Evolutionary conservation across 2,888 invertebrate genomes (phyloP), one percentile per base, ranked within the genome.

Genomic region (Oxycera nigricornis): DNA sequence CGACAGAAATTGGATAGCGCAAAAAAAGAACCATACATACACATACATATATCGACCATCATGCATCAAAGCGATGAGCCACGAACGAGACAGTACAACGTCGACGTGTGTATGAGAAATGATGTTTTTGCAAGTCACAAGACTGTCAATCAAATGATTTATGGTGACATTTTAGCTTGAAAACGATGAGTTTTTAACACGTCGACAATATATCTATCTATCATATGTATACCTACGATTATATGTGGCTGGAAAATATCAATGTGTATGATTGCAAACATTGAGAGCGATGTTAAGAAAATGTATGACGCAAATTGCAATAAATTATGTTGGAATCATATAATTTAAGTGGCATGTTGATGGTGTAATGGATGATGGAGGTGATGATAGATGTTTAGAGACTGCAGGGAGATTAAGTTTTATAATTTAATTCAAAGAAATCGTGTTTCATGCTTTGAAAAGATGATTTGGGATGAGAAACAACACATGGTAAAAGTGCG

Each of bases 111-210:
- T 39, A 65, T 65, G 65, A 65, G 41, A 65, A 65, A 65, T 39
- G 65, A 65, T 65, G 65, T 65, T 65, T 65, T 65, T 65, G 65
- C 65, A 65, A 65, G 41, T 65, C 65, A 65, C 65, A 65, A 65
- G 65, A 65, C 65, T 65, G 65, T 65, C 65, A 65, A 65, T 65
- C 65, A 65, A 65, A 65, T 65, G 65, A 65, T 65, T 65, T 65
- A 65, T 65, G 65, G 22, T 65, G 65, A 65, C 65, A 65, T 39
- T 65, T 65, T 65, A 65, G 65, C 65, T 65, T 65, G 65, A 65
- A 65, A 65, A 65, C 65, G 65, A 65, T 65, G 65, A 41, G 65
- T 65, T 65, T 65, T 65, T 65, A 65, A 65, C 65, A 65, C 65
- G 41, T 65, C 7, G 30, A 41, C 17, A 39, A 65, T 65, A 31